Evolutionary conservation across 1,140 invertebrate species (phyloP).

Genomic region (Nephotettix cincticeps): DNA sequence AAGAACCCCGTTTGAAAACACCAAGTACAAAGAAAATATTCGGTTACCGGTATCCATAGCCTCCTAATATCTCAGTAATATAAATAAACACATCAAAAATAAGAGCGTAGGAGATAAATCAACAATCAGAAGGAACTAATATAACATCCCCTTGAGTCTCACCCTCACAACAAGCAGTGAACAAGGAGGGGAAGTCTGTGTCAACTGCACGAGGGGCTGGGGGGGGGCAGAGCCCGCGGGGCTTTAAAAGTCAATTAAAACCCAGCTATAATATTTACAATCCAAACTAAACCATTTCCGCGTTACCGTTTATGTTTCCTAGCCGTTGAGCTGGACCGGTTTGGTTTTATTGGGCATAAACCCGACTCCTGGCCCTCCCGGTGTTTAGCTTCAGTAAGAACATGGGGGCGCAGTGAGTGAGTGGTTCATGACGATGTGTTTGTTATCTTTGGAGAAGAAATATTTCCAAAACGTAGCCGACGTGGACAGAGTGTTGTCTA

Average conservation of each 20-base stretch:
- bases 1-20: too few species aligned
- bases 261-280: background rate
- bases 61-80: background rate
- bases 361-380: too few species aligned
- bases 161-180: background rate
- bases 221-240: background rate
- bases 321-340: background rate
- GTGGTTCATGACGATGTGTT: too few species aligned
- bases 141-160: background rate
- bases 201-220: background rate
- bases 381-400: too few species aligned
- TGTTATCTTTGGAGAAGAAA: too few species aligned
- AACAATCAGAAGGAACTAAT: constrained; percentile 4
- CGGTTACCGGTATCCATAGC: too few species aligned
- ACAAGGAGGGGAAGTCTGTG: background rate
- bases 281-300: constrained; percentile 13
- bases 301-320: constrained; percentile 3
- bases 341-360: constrained; percentile 6
- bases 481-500: too few species aligned
- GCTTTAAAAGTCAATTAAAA: constrained; percentile 25
- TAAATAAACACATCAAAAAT: background rate
- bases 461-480: too few species aligned
- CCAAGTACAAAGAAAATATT: too few species aligned
- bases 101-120: background rate
- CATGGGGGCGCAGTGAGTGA: too few species aligned